Conservation (phyloP, 2,113 vertebrate genomes). For the Alethe castanea region DNA sequence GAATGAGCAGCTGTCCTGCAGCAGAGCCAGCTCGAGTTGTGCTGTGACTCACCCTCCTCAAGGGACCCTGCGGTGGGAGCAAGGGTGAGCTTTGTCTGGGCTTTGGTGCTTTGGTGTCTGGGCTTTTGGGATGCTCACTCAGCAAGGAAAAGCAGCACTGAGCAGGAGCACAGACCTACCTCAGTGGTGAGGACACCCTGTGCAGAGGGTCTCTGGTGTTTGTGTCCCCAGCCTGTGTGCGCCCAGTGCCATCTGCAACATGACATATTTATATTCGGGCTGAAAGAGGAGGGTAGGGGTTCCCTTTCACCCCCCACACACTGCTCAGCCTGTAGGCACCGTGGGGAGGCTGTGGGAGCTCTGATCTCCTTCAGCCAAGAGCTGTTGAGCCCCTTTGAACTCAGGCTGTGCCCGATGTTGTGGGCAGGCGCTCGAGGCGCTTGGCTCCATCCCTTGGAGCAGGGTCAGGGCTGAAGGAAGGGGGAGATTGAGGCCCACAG, state of each 20-base stretch:
- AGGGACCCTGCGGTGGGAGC: neutral
- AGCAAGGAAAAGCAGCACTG: neutral
- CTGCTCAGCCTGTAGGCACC: neutral
- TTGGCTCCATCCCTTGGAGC: neutral
- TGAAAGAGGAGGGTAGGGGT: neutral
- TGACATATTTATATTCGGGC: neutral
- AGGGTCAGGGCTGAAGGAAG: neutral
- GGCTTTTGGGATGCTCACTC: neutral
- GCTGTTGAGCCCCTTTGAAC: neutral
- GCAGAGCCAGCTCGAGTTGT: neutral
- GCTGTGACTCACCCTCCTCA: neutral
- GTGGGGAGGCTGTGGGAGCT: rapidly evolving
- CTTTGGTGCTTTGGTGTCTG: neutral
- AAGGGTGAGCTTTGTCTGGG: neutral
- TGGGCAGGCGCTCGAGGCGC: neutral
- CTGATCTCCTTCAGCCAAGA: neutral
- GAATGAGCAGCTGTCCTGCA: neutral
- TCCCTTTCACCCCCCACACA: neutral
- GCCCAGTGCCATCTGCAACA: too few relatives aligned
- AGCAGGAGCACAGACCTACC: neutral
- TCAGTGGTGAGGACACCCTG: neutral
- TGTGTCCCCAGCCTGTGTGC: rapidly evolving
- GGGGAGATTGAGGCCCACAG: rapidly evolving
- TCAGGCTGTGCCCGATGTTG: rapidly evolving
- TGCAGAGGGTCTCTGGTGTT: rapidly evolving